A percentile compares a stretch with the other conserved stretches of the same genome.
These are phyloP conservation scores for Enhydra lutris DNA, from an alignment of 2,113 vertebrate species.

Conservation along the genomic window DNA sequence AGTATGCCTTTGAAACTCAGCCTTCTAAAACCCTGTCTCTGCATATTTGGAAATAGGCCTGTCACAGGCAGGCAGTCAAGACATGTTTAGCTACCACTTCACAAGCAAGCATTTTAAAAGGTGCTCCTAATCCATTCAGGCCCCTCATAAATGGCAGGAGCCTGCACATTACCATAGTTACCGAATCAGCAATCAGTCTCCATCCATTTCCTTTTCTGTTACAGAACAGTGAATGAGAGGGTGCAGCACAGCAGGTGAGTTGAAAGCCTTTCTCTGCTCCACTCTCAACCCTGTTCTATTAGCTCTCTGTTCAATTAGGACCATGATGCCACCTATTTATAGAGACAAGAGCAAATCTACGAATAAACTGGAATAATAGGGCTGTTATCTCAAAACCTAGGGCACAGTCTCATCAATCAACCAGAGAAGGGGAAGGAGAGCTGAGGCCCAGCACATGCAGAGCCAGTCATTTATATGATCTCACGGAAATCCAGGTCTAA, in stretches of 20 bases:
- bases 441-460: neutral
- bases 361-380: neutral
- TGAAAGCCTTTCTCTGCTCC: neutral
- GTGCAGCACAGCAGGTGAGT: neutral
- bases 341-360: neutral
- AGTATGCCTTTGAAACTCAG: conserved; percentile 50
- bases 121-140: conserved; percentile 48
- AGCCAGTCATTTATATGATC: neutral
- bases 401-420: neutral
- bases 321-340: neutral
- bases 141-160: conserved; percentile 23
- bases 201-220: neutral
- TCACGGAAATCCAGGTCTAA: neutral
- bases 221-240: neutral
- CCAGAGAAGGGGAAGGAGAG: neutral
- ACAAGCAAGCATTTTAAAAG: conserved; percentile 46
- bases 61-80: neutral
- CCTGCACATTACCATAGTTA: conserved; percentile 60
- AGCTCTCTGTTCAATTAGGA: neutral
- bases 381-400: neutral
- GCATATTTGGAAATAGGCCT: neutral
- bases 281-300: neutral
- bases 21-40: conserved; percentile 18
- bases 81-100: conserved; percentile 31
- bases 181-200: neutral